Conservation (phyloP, 2,888 invertebrate species). For the Tenodera sinensis region DNA sequence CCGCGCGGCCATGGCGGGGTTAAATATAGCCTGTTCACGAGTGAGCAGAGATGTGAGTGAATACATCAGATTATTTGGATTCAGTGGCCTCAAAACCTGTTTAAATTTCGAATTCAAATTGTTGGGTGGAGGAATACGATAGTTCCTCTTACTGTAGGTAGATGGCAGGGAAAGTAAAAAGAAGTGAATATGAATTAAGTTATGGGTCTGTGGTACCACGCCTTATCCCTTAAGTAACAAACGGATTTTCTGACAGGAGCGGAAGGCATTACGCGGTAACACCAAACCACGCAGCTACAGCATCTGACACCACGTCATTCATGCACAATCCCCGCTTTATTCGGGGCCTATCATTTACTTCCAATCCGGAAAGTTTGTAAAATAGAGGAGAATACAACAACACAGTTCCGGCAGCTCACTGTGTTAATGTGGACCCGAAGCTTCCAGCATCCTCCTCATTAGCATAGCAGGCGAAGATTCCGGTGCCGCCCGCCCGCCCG, state of each 20-base stretch:
- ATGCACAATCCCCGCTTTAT: neutral
- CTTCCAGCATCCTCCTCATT: neutral
- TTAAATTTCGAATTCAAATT: too few relatives aligned
- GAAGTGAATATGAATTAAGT: too few relatives aligned
- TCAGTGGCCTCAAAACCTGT: too few relatives aligned
- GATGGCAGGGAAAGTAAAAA: too few relatives aligned
- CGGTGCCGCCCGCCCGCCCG: neutral
- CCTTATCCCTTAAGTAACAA: neutral
- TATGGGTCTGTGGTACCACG: too few relatives aligned
- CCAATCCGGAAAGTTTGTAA: neutral
- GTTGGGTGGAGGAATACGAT: too few relatives aligned
- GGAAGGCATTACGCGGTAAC: neutral
- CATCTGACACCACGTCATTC: neutral
- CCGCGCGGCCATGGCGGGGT: too few relatives aligned
- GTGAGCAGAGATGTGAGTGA: too few relatives aligned
- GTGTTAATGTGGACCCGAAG: neutral
- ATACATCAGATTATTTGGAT: too few relatives aligned
- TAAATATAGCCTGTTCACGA: too few relatives aligned
- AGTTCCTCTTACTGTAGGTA: too few relatives aligned
- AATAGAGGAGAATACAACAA: neutral
- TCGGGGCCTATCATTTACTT: neutral
- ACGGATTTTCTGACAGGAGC: neutral
- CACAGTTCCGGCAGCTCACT: neutral
- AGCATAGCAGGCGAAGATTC: conserved; percentile 2
- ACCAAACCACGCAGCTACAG: too few relatives aligned